Percentiles rank a stretch among this genome's conserved stretches.
Conservation (phyloP, 1,140 invertebrate species). For the Contarinia nasturtii region DNA sequence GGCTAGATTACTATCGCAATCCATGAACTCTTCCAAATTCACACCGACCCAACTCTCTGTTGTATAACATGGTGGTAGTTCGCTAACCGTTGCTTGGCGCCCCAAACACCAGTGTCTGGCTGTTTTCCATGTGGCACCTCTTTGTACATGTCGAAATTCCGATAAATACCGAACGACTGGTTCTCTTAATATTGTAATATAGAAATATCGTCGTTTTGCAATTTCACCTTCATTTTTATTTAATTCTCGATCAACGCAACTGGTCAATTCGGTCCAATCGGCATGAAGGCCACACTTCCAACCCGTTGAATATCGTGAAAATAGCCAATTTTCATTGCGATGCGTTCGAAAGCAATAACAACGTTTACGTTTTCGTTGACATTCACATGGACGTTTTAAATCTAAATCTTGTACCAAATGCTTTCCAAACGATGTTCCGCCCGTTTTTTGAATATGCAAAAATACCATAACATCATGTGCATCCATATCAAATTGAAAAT, state of each 20-base stretch:
- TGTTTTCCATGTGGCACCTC: slow-evolving; percentile 93
- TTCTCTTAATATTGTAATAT: slow-evolving; percentile 85
- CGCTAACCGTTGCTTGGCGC: slow-evolving; percentile 48
- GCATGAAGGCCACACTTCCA: slow-evolving; percentile 98
- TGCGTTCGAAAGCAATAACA: slow-evolving; percentile 85
- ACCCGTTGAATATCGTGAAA: slow-evolving; percentile 94
- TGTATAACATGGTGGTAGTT: slow-evolving; percentile 60
- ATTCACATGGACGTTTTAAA: slow-evolving; percentile 67
- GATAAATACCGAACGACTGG: slow-evolving; percentile 81
- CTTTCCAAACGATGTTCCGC: slow-evolving; percentile 81
- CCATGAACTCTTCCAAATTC: slow-evolving; percentile 65
- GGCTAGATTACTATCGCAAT: slow-evolving; percentile 82
- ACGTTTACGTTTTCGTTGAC: slow-evolving; percentile 65
- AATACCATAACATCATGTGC: slow-evolving; percentile 95
- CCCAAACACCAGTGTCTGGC: slow-evolving; percentile 79
- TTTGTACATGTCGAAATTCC: slow-evolving; percentile 86
- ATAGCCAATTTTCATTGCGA: slow-evolving; percentile 86
- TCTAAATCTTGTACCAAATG: slow-evolving; percentile 88
- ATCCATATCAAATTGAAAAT: slow-evolving; percentile 73
- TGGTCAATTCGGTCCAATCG: slow-evolving; percentile 91
- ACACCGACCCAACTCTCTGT: slow-evolving; percentile 42
- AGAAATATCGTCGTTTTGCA: slow-evolving; percentile 76
- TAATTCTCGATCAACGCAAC: slow-evolving; percentile 70
- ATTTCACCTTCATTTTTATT: slow-evolving; percentile 68
- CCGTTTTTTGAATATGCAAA: slow-evolving; percentile 88